A percentile compares a stretch with the other conserved stretches of the same genome.
Evolutionary conservation across 2,113 vertebrate genomes (phyloP).

Genomic region (Ondatra zibethicus): DNA sequence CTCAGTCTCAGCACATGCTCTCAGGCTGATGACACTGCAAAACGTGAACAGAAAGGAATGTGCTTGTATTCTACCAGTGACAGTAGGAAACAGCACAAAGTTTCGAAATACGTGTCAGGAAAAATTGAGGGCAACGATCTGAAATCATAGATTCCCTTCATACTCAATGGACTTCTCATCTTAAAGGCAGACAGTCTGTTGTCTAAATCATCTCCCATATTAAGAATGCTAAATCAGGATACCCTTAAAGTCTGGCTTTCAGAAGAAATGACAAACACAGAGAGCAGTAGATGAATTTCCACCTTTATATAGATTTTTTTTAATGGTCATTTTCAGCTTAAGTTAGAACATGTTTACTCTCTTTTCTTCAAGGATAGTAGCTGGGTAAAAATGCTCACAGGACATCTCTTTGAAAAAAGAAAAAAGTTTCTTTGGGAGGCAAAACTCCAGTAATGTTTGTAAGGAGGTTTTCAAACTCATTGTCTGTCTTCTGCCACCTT

Average conservation of each 20-base stretch:
- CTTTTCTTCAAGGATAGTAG: background rate
- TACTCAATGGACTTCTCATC: slow-evolving; percentile 42
- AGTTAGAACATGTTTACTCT: background rate
- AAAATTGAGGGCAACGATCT: slow-evolving; percentile 45
- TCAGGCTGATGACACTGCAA: slow-evolving; percentile 21
- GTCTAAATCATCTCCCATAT: background rate
- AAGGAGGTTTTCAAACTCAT: slow-evolving; percentile 24
- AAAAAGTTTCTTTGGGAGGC: background rate
- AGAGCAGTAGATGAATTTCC: background rate
- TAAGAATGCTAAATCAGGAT: background rate
- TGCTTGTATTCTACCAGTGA: slow-evolving; percentile 38
- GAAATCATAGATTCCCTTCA: slow-evolving; percentile 64
- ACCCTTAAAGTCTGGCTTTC: background rate
- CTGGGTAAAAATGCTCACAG: background rate
- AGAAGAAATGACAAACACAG: background rate
- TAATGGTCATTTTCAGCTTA: background rate
- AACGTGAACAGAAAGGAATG: slow-evolving; percentile 50
- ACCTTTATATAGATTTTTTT: background rate
- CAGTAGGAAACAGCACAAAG: background rate
- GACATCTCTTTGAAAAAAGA: slow-evolving; percentile 29
- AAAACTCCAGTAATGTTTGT: background rate
- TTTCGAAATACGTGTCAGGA: slow-evolving; percentile 42
- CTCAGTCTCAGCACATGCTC: background rate
- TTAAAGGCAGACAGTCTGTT: slow-evolving; percentile 16
- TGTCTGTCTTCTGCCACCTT: slow-evolving; percentile 41